phyloP scores from a whole-genome alignment of 2,888 invertebrate genomes.

The Nephrocerus scutellatus region DNA sequence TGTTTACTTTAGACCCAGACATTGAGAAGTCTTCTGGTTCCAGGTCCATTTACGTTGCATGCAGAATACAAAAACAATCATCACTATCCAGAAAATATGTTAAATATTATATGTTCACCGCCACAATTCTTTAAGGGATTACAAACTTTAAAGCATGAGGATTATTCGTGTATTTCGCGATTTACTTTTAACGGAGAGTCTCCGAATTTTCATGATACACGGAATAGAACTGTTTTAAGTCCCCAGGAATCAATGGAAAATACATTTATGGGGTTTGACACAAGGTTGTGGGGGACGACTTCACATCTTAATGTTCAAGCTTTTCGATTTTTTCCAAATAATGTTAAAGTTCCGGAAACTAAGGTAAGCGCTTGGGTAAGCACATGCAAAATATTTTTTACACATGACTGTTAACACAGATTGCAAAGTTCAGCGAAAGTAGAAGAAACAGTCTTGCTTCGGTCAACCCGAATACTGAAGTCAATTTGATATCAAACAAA shows the following conservation, averaged over 20 bases:
- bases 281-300: slow-evolving; percentile 24
- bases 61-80: slow-evolving; percentile 26
- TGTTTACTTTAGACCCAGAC: slow-evolving; percentile 11
- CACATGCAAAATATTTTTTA: neutral
- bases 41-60: slow-evolving; percentile 32
- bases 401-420: neutral
- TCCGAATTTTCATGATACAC: slow-evolving; percentile 15
- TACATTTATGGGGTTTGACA: slow-evolving; percentile 28
- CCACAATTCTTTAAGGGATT: slow-evolving; percentile 27
- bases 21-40: slow-evolving; percentile 24
- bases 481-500: neutral
- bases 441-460: slow-evolving; percentile 1
- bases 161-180: slow-evolving; percentile 30
- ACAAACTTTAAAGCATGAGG: slow-evolving; percentile 18
- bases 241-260: slow-evolving; percentile 12
- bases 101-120: slow-evolving; percentile 18
- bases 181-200: slow-evolving; percentile 24
- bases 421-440: slow-evolving; percentile 2
- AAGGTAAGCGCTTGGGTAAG: neutral
- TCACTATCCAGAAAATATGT: slow-evolving; percentile 22
- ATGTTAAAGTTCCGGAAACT: slow-evolving; percentile 2
- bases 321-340: slow-evolving; percentile 22
- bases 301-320: slow-evolving; percentile 24
- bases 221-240: neutral
- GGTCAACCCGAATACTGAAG: neutral